Evolutionary conservation across 1,140 invertebrate species (phyloP), one percentile per base, ranked within the genome.

Genomic region (Adoxophyes honmai): DNA sequence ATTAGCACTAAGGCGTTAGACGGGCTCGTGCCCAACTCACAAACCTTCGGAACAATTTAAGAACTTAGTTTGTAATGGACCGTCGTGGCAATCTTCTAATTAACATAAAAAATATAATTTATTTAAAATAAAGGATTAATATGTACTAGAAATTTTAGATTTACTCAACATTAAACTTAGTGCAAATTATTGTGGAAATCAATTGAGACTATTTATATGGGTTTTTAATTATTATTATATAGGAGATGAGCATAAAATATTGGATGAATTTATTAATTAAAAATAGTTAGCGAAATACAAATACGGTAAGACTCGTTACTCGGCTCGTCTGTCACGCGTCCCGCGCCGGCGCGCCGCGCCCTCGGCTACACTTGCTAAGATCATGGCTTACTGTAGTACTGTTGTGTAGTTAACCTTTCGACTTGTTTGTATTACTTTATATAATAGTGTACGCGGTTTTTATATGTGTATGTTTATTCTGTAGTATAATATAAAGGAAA

Each of bases 101-200:
- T 86, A 86, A 88, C 77, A 85, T 88, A 88, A 88, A 86, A 81
- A 81, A 72, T 81, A 86, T 86, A 86, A 87, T 88, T 88, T 86
- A 86, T 88, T 88, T 85, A 86, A 77, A 85, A 80, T 81, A 85
- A 86, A 78, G 68, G 81, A 80, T 2, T 85, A 70, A 82, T 88
- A 88, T 88, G 85, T 88, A 88, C 85, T 86, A 85, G 85, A 86
- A 86, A 82, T 86, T 88, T 88, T 88, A 88, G 85, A 88, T 88
- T 88, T 84, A 86, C 81, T 84, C 77, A 81, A 83, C 75, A 80
- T 83, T 86, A 84, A 85, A 86, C 80, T 86, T 85, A 86, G 83
- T 86, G 85, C 85, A 86, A 88, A 88, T 88, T 88, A 88, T 85
- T 85, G 77, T 85, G 84, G 79, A 74, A 84, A 88, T 83, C 83